Conservation (phyloP, 2,888 invertebrate genomes). For the Drosophila leonis region DNA sequence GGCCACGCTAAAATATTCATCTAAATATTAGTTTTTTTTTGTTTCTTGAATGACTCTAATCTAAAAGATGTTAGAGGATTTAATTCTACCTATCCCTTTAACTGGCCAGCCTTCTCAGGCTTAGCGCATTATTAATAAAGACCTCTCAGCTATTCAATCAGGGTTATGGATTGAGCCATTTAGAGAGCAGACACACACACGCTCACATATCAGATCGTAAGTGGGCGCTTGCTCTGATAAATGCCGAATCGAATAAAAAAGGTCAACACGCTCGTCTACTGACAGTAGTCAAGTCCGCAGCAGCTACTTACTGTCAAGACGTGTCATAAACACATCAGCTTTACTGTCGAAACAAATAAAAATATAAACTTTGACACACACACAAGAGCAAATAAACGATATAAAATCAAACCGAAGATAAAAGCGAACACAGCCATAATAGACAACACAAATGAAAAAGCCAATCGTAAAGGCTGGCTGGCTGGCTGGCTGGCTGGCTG, state of each 20-base stretch:
- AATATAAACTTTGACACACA: constrained; percentile 80
- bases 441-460: constrained; percentile 62
- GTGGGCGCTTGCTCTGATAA: constrained; percentile 62
- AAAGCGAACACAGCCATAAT: constrained; percentile 64
- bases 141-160: constrained; percentile 45
- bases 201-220: constrained; percentile 41
- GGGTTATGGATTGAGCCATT: constrained; percentile 25
- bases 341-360: constrained; percentile 81
- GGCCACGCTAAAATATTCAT: not conserved
- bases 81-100: not conserved
- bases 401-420: constrained; percentile 72
- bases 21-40: not conserved
- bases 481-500: constrained; percentile 37
- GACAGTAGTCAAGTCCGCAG: constrained; percentile 68
- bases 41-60: not conserved
- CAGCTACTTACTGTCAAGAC: constrained; percentile 80
- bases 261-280: constrained; percentile 59
- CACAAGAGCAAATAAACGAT: constrained; percentile 54
- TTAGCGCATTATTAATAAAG: constrained; percentile 31
- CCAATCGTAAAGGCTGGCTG: constrained; percentile 49
- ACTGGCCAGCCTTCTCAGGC: not conserved
- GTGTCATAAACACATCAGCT: constrained; percentile 81
- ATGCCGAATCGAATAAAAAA: constrained; percentile 59
- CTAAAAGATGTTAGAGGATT: not conserved
- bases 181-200: constrained; percentile 19